Evolutionary conservation across 1,140 invertebrate species (phyloP).

Genomic region (Rhopalosiphum maidis): DNA sequence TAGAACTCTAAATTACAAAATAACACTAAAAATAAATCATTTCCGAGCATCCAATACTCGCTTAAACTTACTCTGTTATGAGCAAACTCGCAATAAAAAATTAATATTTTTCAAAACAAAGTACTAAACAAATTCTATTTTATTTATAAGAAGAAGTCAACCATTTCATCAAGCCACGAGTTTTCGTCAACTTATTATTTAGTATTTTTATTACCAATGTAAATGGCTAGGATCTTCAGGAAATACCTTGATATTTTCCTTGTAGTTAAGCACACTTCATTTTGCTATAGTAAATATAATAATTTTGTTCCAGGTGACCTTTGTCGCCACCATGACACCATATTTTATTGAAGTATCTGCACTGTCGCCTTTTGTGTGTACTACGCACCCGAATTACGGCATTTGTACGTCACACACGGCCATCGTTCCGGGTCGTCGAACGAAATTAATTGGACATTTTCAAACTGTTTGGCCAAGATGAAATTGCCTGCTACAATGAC

Average conservation of each 20-base stretch:
- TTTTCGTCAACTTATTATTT: background rate
- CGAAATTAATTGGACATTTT: constrained; percentile 23
- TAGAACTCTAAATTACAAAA: background rate
- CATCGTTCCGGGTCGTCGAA: background rate
- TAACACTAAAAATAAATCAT: background rate
- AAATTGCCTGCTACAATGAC: background rate
- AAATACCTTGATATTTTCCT: background rate
- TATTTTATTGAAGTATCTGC: background rate
- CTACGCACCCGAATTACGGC: background rate
- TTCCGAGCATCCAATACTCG: too few relatives aligned
- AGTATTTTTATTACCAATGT: background rate
- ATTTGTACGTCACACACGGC: background rate
- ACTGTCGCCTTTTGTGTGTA: background rate
- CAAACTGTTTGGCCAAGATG: background rate
- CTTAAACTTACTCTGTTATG: too few relatives aligned
- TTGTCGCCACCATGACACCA: background rate
- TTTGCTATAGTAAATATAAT: background rate
- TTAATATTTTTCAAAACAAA: too few relatives aligned
- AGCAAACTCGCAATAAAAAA: too few relatives aligned
- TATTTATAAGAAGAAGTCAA: background rate
- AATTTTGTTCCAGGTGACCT: background rate
- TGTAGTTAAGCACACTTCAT: background rate
- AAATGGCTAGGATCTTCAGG: background rate
- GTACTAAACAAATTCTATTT: background rate
- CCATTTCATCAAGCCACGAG: background rate